phyloP scores from a whole-genome alignment of 2,888 invertebrate species.

The Allolobophora icterica region DNA sequence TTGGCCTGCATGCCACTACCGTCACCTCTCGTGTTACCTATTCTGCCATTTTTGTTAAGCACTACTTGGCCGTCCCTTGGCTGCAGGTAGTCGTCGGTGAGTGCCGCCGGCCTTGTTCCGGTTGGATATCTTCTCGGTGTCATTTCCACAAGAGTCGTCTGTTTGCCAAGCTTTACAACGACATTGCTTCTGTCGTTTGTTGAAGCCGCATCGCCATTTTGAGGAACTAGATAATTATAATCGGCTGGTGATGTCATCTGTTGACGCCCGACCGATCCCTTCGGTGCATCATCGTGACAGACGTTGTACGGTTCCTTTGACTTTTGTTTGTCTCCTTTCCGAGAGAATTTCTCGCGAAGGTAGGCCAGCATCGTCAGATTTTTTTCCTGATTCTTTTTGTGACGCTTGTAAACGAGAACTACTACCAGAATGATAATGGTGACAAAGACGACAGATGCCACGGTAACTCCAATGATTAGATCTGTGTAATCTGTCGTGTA shows the following conservation, averaged over 20 bases:
- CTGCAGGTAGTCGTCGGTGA: background rate
- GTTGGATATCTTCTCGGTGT: too few relatives aligned
- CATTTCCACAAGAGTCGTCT: too few relatives aligned
- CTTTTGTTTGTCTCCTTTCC: background rate
- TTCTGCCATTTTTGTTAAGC: background rate
- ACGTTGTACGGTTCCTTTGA: background rate
- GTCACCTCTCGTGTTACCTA: background rate
- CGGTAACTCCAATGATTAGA: background rate
- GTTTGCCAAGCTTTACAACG: too few relatives aligned
- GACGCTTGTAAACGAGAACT: background rate
- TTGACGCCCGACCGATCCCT: background rate
- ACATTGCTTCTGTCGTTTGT: too few relatives aligned
- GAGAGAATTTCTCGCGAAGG: too few relatives aligned
- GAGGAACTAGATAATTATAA: background rate
- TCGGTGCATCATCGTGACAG: background rate
- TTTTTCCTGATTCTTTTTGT: background rate
- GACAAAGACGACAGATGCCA: background rate
- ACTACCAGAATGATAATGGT: constrained; percentile 2
- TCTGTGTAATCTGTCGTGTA: background rate
- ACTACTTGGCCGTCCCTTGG: background rate
- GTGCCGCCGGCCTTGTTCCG: too few relatives aligned
- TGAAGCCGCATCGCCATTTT: too few relatives aligned
- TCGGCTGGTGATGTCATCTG: too few relatives aligned
- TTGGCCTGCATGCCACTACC: background rate
- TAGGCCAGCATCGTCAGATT: background rate